These are phyloP conservation scores for Galendromus occidentalis DNA, from an alignment of 1,140 invertebrate species.

Conservation along the genomic window DNA sequence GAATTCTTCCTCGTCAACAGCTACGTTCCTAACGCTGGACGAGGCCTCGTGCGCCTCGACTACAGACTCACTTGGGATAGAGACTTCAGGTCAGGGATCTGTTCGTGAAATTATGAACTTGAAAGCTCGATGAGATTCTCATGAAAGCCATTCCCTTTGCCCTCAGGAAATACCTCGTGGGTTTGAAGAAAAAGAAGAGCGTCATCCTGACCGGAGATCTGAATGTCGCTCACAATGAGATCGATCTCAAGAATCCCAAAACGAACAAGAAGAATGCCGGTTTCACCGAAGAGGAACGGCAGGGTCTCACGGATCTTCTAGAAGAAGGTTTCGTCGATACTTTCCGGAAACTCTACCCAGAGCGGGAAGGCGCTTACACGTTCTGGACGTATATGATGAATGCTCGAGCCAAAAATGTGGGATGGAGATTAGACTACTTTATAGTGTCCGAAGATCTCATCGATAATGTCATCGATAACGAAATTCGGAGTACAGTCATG, in stretches of 20 bases:
- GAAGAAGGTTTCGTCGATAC: slow-evolving; percentile 59
- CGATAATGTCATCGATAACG: slow-evolving; percentile 53
- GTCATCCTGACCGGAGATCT: slow-evolving; percentile 88
- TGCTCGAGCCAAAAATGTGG: slow-evolving; percentile 65
- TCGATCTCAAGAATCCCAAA: slow-evolving; percentile 87
- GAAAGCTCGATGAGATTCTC: no score
- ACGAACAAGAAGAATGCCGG: slow-evolving; percentile 79
- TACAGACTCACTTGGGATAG: slow-evolving; percentile 77
- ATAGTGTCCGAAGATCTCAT: slow-evolving; percentile 58
- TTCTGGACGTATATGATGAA: slow-evolving; percentile 85
- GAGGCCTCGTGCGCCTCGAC: slow-evolving; percentile 59
- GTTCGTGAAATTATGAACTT: no score
- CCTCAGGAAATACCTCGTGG: slow-evolving; percentile 51
- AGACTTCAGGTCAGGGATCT: slow-evolving; percentile 15
- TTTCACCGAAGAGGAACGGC: slow-evolving; percentile 80
- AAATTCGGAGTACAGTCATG: slow-evolving; percentile 46
- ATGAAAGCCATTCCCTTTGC: slow-evolving; percentile 32
- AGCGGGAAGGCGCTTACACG: slow-evolving; percentile 60
- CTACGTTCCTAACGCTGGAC: slow-evolving; percentile 54
- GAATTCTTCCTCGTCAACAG: slow-evolving; percentile 61
- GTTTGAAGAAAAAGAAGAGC: slow-evolving; percentile 70
- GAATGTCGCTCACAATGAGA: slow-evolving; percentile 88
- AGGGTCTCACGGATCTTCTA: slow-evolving; percentile 65
- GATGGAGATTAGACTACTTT: slow-evolving; percentile 92
- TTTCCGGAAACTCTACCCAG: slow-evolving; percentile 68